These are phyloP conservation scores for Gymnocypris eckloni DNA, from an alignment of 2,797 vertebrate genomes.

Conservation along the genomic window DNA sequence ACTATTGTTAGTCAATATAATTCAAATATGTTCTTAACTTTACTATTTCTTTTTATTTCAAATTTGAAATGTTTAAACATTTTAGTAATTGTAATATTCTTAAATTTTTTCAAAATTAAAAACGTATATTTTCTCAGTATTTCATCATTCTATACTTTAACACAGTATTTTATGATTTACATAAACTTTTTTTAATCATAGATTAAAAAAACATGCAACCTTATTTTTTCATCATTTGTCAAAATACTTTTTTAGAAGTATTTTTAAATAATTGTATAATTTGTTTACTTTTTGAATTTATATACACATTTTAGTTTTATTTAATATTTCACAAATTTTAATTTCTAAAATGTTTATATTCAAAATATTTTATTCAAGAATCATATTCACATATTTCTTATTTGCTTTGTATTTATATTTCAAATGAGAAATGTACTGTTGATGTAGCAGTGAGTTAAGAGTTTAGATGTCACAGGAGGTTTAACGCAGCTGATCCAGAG, in stretches of 20 bases:
- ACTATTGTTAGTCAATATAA: too few relatives aligned
- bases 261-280: background rate
- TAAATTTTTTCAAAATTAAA: background rate
- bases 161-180: background rate
- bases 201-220: background rate
- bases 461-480: constrained; percentile 84
- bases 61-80: too few relatives aligned
- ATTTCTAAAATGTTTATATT: background rate
- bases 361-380: background rate
- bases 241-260: background rate
- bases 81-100: too few relatives aligned
- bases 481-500: constrained; percentile 83
- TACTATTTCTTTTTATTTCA: too few relatives aligned
- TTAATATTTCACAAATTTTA: background rate
- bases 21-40: too few relatives aligned
- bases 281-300: background rate
- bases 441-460: constrained; percentile 87
- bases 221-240: background rate
- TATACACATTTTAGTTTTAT: background rate
- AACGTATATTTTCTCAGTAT: background rate
- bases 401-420: background rate
- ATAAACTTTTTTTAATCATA: too few relatives aligned
- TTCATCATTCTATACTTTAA: background rate
- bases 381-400: background rate
- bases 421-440: constrained; percentile 61